These are phyloP conservation scores for Ibidorhyncha struthersii DNA, from an alignment of 2,113 vertebrate species.

Conservation along the genomic window DNA sequence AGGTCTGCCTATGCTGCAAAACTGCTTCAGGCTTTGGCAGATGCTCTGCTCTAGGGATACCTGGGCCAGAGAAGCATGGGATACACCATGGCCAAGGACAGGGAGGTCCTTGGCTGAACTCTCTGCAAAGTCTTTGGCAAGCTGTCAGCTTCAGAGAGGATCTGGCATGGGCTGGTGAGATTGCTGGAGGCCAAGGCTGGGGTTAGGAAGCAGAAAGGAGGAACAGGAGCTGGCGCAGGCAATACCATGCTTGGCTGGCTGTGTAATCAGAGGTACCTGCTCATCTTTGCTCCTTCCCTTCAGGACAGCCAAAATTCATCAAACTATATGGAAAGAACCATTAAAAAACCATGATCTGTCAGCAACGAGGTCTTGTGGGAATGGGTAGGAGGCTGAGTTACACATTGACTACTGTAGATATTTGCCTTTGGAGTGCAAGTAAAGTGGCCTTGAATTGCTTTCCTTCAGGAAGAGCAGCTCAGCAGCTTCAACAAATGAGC, in stretches of 20 bases:
- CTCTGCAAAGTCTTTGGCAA: conserved; percentile 8
- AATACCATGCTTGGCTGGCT: background rate
- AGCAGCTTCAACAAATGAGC: background rate
- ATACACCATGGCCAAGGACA: background rate
- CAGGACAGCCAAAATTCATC: background rate
- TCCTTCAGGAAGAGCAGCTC: background rate
- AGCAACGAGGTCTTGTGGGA: background rate
- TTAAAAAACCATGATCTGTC: background rate
- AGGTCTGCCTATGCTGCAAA: background rate
- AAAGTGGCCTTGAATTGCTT: background rate
- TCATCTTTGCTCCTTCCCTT: background rate
- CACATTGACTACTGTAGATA: rapidly evolving
- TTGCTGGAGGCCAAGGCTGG: background rate
- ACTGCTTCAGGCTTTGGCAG: background rate
- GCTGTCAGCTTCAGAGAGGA: background rate
- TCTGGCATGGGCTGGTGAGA: background rate
- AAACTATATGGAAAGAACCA: background rate
- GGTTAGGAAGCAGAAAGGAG: background rate
- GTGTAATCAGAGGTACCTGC: background rate
- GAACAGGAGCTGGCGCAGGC: background rate
- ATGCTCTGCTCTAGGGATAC: background rate
- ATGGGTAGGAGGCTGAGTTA: background rate
- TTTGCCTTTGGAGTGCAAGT: background rate
- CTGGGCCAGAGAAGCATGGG: background rate
- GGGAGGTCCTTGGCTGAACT: background rate